These are phyloP conservation scores for Karalla daura DNA, from an alignment of 2,797 vertebrate species.

Conservation along the genomic window DNA sequence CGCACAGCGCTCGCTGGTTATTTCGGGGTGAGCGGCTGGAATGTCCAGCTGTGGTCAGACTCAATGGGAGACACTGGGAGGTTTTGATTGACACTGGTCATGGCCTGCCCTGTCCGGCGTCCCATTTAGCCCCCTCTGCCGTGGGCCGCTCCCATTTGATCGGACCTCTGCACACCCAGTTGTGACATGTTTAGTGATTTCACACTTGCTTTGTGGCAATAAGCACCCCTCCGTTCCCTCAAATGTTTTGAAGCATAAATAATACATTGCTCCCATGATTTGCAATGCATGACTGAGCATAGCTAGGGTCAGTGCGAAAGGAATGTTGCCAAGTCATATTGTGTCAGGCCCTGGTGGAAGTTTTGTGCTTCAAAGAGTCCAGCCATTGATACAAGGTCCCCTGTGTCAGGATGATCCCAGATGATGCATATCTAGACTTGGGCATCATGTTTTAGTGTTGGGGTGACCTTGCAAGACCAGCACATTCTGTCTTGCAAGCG, in stretches of 20 bases:
- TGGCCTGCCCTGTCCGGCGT: slow-evolving; percentile 49
- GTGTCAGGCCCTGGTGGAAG: slow-evolving; percentile 47
- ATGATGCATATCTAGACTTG: slow-evolving; percentile 3
- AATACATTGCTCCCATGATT: slow-evolving; percentile 82
- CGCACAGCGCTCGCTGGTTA: slow-evolving; percentile 28
- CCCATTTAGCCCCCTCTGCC: slow-evolving; percentile 39
- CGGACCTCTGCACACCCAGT: slow-evolving; percentile 46
- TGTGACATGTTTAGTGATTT: slow-evolving; percentile 78
- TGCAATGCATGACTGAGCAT: slow-evolving; percentile 81
- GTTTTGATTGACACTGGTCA: slow-evolving; percentile 66
- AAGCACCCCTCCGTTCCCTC: slow-evolving; percentile 50
- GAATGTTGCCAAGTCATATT: slow-evolving; percentile 82
- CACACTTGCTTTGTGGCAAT: slow-evolving; percentile 69
- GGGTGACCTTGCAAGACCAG: background rate
- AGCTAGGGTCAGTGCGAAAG: slow-evolving; percentile 75
- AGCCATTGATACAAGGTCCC: slow-evolving; percentile 16
- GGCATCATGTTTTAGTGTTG: background rate
- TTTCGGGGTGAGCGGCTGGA: slow-evolving; percentile 50
- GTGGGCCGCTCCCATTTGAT: slow-evolving; percentile 53
- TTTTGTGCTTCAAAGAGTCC: slow-evolving; percentile 27
- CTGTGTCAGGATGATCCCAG: slow-evolving; percentile 5
- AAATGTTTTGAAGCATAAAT: slow-evolving; percentile 76
- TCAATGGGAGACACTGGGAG: slow-evolving; percentile 46
- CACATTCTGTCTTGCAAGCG: too few relatives aligned
- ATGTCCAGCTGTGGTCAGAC: slow-evolving; percentile 61